Conservation (phyloP, 2,113 vertebrate species). For the Tachycineta bicolor region DNA sequence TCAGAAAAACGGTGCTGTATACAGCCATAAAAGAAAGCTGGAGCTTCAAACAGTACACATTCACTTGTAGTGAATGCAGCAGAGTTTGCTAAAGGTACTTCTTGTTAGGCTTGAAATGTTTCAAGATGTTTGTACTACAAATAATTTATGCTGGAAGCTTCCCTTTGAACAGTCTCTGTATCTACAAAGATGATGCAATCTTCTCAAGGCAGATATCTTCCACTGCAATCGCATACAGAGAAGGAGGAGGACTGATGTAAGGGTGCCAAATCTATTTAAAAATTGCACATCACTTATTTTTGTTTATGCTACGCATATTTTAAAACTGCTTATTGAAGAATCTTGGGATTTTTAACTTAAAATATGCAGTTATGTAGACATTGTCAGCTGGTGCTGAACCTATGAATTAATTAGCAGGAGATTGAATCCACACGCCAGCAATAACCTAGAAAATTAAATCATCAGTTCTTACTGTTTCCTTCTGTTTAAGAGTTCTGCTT, state of each 20-base stretch:
- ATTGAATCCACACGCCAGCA: background rate
- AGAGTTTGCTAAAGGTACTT: background rate
- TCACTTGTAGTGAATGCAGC: background rate
- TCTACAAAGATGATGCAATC: background rate
- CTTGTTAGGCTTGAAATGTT: background rate
- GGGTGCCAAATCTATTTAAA: background rate
- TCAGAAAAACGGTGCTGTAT: background rate
- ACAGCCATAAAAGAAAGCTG: background rate
- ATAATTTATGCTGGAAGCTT: conserved; percentile 31
- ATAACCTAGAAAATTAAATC: background rate
- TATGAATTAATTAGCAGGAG: background rate
- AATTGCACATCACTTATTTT: background rate
- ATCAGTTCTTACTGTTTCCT: background rate
- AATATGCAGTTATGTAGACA: background rate
- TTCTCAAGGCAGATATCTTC: background rate
- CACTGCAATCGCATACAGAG: background rate
- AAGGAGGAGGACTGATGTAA: background rate
- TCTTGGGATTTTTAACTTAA: background rate
- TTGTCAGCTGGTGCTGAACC: background rate
- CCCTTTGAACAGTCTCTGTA: background rate
- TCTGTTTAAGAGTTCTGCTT: background rate
- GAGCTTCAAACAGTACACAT: background rate
- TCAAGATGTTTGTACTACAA: background rate
- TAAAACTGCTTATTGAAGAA: background rate
- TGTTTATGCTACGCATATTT: background rate